Percentiles rank a stretch among this genome's conserved stretches.
Conservation (phyloP, 2,888 invertebrate genomes). For the Ceramica pisi region DNA sequence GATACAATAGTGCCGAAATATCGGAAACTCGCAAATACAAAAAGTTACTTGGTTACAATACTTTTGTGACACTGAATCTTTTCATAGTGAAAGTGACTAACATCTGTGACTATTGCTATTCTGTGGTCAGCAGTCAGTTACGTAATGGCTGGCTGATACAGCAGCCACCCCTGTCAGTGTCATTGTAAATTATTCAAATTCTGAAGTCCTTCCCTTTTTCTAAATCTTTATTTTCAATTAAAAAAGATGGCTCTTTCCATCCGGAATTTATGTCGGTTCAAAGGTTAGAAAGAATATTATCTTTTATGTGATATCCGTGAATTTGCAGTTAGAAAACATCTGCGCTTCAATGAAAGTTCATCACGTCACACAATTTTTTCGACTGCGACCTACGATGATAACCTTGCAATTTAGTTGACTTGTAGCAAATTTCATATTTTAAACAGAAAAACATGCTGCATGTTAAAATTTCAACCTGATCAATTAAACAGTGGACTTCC, state of each 20-base stretch:
- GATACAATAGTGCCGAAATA: too few species aligned
- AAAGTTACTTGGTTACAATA: too few species aligned
- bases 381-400: slow-evolving; percentile 67
- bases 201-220: slow-evolving; percentile 70
- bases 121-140: slow-evolving; percentile 33
- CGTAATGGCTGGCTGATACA: slow-evolving; percentile 77
- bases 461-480: slow-evolving; percentile 42
- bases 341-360: slow-evolving; percentile 27
- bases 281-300: slow-evolving; percentile 83
- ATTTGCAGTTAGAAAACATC: slow-evolving; percentile 9
- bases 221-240: slow-evolving; percentile 54
- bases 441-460: slow-evolving; percentile 28
- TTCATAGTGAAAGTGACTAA: too few species aligned
- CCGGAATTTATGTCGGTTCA: slow-evolving; percentile 90
- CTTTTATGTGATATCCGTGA: not conserved
- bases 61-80: too few species aligned
- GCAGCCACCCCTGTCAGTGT: slow-evolving; percentile 76
- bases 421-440: slow-evolving; percentile 28
- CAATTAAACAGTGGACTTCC: slow-evolving; percentile 57
- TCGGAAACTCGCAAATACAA: too few species aligned
- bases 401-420: slow-evolving; percentile 72
- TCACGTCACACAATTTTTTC: slow-evolving; percentile 45
- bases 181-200: slow-evolving; percentile 69
- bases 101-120: not conserved
- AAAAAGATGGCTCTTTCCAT: slow-evolving; percentile 91